Base-by-base conservation (phyloP, 2,888 invertebrate species). In the Polietes domitor region DNA sequence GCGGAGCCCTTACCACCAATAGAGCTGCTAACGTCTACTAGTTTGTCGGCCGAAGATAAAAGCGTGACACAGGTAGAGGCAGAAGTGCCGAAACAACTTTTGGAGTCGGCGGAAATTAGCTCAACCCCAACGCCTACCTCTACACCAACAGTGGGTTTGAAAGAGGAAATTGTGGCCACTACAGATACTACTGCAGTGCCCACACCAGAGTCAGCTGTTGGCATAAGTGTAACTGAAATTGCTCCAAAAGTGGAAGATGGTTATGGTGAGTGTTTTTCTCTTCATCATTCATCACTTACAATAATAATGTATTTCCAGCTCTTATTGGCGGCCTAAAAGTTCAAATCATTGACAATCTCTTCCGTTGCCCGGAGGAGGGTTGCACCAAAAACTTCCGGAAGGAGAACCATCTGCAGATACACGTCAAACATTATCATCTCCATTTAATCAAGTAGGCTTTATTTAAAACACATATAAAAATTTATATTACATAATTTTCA, bases 361-460 rank as follows among this genome's bases (percentile, higher is more conserved):
- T 94, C 21, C 93, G 94, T 41, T 97, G 97, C 89, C 97, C 97
- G 0, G 95, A 96, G 68, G 95, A 96, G 83, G 96, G 95, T 0
- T 98, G 98, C 90, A 94, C 94, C 72, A 98, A 98, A 92, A 96
- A 95, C 87, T 98, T 98, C 90, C 94, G 98, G 5, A 98, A 98
- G 90, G 97, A 98, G 89, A 97, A 96, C 85, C 94, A 98, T 71
- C 93, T 98, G 9, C 96, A 96, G 92, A 98, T 98, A 95, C 98
- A 98, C 90, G 96, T 98, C 55, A 98, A 98, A 89, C 98, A 98
- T 91, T 98, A 98, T 91, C 98, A 98, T 92, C 94, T 95, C 1
- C 96, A 97, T 86, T 94, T 96, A 80, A 94, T 94, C 1, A 95
- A 96, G 90, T 94, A 87, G 87, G 88, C 50, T 15, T 26, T 58